A percentile compares a stretch with the other conserved stretches of the same genome.
phyloP scores from a whole-genome alignment of 2,797 vertebrate species.

The Poecilia gillii region DNA sequence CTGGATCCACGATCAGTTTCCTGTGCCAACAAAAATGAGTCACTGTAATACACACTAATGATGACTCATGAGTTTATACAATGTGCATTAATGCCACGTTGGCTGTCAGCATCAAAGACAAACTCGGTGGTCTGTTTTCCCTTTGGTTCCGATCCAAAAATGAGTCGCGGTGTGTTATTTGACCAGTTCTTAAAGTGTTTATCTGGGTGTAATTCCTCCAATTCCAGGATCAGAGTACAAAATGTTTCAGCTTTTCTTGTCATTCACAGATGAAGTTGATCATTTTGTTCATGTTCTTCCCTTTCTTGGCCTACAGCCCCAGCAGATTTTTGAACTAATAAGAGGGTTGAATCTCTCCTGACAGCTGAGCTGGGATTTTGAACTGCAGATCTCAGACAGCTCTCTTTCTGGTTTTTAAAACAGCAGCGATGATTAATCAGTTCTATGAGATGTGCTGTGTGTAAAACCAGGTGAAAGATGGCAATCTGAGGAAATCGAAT shows the following conservation, averaged over 20 bases:
- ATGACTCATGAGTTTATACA: constrained; percentile 63
- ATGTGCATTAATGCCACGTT: constrained; percentile 63
- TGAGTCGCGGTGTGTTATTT: background rate
- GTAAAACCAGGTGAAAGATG: background rate
- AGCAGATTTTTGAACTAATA: constrained; percentile 1
- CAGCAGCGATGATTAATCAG: background rate
- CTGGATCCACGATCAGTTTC: constrained; percentile 38
- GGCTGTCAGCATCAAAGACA: constrained; percentile 44
- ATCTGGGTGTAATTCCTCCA: constrained; percentile 12
- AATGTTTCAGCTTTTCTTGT: background rate
- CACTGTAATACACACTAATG: constrained; percentile 57
- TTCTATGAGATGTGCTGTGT: background rate
- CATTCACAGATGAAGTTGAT: constrained; percentile 8
- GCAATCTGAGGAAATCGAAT: no score
- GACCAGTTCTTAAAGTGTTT: constrained; percentile 11
- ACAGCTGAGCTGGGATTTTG: constrained; percentile 1
- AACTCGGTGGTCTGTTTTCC: constrained; percentile 30
- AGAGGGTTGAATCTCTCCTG: background rate
- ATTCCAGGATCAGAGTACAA: constrained; percentile 18
- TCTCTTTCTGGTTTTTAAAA: constrained; percentile 1
- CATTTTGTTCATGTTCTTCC: constrained; percentile 2
- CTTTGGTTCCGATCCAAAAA: constrained; percentile 22
- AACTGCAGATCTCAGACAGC: background rate
- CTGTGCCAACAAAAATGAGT: constrained; percentile 59
- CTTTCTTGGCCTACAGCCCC: background rate